Evolutionary conservation across 2,797 vertebrate genomes (phyloP).

Genomic region (Spheniscus humboldti): DNA sequence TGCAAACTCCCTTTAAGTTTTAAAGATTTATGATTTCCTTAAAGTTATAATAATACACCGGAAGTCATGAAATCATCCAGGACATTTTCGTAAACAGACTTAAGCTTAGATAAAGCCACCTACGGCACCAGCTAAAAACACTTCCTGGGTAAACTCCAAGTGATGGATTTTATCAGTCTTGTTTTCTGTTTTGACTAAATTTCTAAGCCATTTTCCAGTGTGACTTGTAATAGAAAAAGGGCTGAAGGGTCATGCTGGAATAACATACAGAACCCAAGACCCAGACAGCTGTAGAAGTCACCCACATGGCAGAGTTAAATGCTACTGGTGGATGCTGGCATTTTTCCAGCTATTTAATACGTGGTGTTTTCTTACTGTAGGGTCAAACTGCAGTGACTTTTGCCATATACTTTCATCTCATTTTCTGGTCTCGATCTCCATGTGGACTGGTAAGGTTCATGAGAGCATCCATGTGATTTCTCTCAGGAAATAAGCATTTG

Average conservation of each 20-base stretch:
- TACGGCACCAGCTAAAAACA: not conserved
- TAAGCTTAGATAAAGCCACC: not conserved
- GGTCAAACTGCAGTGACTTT: conserved; percentile 28
- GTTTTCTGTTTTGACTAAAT: conserved; percentile 12
- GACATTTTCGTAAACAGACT: not conserved
- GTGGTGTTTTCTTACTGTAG: not conserved
- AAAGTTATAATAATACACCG: not conserved
- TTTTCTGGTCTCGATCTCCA: not conserved
- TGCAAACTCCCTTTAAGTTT: not conserved
- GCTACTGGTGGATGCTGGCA: not conserved
- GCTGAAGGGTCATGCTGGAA: conserved; percentile 16
- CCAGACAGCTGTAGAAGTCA: not conserved
- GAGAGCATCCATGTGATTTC: not conserved
- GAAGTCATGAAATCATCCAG: not conserved
- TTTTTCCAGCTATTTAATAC: not conserved
- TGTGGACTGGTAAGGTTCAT: not conserved
- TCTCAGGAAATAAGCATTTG: conserved; percentile 21
- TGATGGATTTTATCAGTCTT: not conserved
- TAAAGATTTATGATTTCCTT: not conserved
- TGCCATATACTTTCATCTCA: not conserved
- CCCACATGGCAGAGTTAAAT: not conserved
- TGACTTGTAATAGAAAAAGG: not conserved
- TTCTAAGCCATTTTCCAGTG: not conserved
- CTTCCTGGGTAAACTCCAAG: not conserved
- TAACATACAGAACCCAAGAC: not conserved